Evolutionary conservation across 64 coral and sea anemone genomes (phyloP).

Genomic region (Platygyra sinensis): DNA sequence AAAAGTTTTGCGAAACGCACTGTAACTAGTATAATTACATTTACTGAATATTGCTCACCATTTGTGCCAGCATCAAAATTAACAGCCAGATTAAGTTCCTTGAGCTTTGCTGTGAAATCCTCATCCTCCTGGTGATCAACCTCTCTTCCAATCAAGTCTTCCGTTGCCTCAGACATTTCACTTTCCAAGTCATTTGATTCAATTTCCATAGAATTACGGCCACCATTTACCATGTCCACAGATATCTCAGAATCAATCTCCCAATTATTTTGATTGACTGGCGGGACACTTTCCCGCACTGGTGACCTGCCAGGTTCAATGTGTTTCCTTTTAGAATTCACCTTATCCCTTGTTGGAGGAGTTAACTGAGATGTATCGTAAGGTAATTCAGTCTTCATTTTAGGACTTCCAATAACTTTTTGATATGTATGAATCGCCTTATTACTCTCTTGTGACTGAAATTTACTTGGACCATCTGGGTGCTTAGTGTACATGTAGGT

Average conservation of each 20-base stretch:
- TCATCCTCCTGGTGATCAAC: slow-evolving; percentile 61
- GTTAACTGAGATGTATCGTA: neutral
- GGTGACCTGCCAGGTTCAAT: neutral
- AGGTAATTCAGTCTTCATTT: neutral
- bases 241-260: slow-evolving; percentile 76
- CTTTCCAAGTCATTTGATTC: slow-evolving; percentile 50
- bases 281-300: slow-evolving; percentile 14
- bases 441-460: neutral
- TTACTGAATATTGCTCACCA: slow-evolving; percentile 43
- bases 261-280: slow-evolving; percentile 59
- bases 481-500: neutral
- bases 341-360: slow-evolving; percentile 26
- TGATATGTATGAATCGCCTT: neutral
- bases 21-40: too few relatives aligned
- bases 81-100: slow-evolving; percentile 87
- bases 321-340: slow-evolving; percentile 14
- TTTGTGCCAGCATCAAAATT: slow-evolving; percentile 68
- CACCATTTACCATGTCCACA: slow-evolving; percentile 53
- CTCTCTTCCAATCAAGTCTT: slow-evolving; percentile 58
- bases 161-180: slow-evolving; percentile 58
- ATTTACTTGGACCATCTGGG: neutral
- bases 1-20: too few relatives aligned
- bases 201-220: slow-evolving; percentile 2
- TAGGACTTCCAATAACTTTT: slow-evolving; percentile 10
- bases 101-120: slow-evolving; percentile 85